These are phyloP conservation scores for Brachyptera putata DNA, from an alignment of 2,888 invertebrate genomes.

Conservation along the genomic window DNA sequence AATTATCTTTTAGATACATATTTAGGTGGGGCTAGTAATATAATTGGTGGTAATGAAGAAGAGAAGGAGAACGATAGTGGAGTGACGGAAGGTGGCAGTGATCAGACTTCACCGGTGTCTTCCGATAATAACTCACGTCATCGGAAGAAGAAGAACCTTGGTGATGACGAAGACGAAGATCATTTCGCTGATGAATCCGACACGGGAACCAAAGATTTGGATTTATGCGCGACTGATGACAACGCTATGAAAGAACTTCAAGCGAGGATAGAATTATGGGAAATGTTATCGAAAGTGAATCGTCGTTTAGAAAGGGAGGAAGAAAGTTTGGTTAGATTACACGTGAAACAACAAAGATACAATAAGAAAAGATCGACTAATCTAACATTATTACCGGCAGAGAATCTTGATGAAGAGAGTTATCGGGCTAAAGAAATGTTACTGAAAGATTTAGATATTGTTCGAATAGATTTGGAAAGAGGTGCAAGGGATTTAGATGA, in stretches of 20 bases:
- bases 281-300: slow-evolving; percentile 68
- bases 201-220: slow-evolving; percentile 41
- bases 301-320: slow-evolving; percentile 70
- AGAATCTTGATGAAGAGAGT: slow-evolving; percentile 26
- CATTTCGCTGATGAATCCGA: slow-evolving; percentile 22
- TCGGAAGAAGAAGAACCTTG: slow-evolving; percentile 26
- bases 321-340: slow-evolving; percentile 63
- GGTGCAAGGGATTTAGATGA: slow-evolving; percentile 37
- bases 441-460: slow-evolving; percentile 36
- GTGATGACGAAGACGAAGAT: slow-evolving; percentile 44
- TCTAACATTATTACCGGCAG: no score
- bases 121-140: slow-evolving; percentile 33
- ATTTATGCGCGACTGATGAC: slow-evolving; percentile 53
- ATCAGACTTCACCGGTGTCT: slow-evolving; percentile 51
- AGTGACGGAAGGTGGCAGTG: slow-evolving; percentile 61
- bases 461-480: slow-evolving; percentile 37
- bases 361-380: slow-evolving; percentile 48
- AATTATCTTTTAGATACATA: slow-evolving; percentile 77
- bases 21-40: slow-evolving; percentile 45
- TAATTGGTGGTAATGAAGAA: slow-evolving; percentile 44
- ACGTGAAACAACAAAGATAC: slow-evolving; percentile 59
- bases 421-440: slow-evolving; percentile 21
- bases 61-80: slow-evolving; percentile 68
- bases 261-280: slow-evolving; percentile 66
- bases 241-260: slow-evolving; percentile 53